These are phyloP conservation scores for Ondatra zibethicus DNA, from an alignment of 2,113 vertebrate species.

Conservation along the genomic window DNA sequence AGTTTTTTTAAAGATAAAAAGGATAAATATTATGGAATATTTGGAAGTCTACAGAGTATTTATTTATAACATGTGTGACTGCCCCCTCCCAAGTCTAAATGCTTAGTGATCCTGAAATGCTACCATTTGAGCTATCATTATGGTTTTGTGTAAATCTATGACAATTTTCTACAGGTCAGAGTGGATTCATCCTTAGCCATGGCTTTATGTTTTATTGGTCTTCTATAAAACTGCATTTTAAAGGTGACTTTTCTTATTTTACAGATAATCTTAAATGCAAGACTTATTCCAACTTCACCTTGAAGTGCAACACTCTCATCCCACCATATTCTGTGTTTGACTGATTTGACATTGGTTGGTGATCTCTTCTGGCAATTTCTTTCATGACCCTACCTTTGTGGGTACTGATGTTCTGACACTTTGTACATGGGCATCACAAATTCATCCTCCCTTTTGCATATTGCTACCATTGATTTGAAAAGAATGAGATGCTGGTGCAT, in stretches of 20 bases:
- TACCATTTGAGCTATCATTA: not conserved
- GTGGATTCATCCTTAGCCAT: not conserved
- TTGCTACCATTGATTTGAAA: not conserved
- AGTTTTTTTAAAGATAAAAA: not conserved
- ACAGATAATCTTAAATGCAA: not conserved
- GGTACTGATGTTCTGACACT: not conserved
- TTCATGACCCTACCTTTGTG: not conserved
- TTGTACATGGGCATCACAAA: not conserved
- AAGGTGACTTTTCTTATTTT: conserved; percentile 1
- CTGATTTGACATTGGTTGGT: not conserved
- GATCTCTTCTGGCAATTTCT: not conserved
- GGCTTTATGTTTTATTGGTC: not conserved
- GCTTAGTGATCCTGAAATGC: too few species aligned
- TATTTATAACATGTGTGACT: not conserved
- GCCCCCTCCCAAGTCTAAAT: too few species aligned
- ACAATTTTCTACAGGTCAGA: not conserved
- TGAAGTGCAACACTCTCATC: not conserved
- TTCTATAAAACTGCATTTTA: not conserved
- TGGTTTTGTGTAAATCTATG: not conserved
- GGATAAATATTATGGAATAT: not conserved
- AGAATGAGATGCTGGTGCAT: not conserved
- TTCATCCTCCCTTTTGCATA: not conserved
- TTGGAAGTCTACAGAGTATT: not conserved
- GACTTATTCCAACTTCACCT: not conserved
- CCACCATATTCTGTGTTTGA: not conserved